Base-by-base conservation (phyloP, 2,113 vertebrate species). In the Mirza zaza region DNA sequence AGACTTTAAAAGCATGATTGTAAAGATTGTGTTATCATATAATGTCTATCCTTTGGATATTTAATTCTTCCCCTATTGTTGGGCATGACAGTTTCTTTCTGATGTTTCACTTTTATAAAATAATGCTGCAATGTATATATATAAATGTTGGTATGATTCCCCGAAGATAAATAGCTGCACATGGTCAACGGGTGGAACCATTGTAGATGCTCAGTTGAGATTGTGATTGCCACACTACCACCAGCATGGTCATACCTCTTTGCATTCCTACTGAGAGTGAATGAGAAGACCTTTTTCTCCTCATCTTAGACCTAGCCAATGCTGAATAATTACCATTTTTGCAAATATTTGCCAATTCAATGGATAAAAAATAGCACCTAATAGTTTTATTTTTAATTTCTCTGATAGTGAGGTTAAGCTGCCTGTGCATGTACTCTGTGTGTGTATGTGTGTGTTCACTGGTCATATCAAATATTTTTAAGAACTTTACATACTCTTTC, bases 61-160 rank as follows among this genome's bases (percentile, higher is more conserved):
- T 87, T 88, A 94, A 81, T 83, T 73, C 59, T 81, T 79, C 42
- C 79, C 65, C 36, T 59, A 13, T 45, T 82, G n/a, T 65, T 50
- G 52, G 59, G 45, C 57, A n/a, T 45, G 77, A 42, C 10, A 10
- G 27, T 39, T 27, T 63, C 68, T 90, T 67, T 68, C 70, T 93
- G 4, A 86, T 86, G 86, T 94, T 88, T 80, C 83, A 73, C 71
- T 75, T 83, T 68, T 88, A 45, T 88, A 77, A 92, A 92, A 83
- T 76, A 70, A 57, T 57, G 29, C 85, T 71, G 21, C 34, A 73
- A 2, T 85, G 14, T 85, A 36, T 73, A 81, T 71, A 32, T 32
- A 32, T 70, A 76, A 63, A 65, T 59, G 27, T 86, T 32, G 15
- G 5, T 65, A 5, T 75, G 68, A 50, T 91, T 76, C 80, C 83